Conservation (phyloP, 1,140 invertebrate species). For the Euglossa dilemma region DNA sequence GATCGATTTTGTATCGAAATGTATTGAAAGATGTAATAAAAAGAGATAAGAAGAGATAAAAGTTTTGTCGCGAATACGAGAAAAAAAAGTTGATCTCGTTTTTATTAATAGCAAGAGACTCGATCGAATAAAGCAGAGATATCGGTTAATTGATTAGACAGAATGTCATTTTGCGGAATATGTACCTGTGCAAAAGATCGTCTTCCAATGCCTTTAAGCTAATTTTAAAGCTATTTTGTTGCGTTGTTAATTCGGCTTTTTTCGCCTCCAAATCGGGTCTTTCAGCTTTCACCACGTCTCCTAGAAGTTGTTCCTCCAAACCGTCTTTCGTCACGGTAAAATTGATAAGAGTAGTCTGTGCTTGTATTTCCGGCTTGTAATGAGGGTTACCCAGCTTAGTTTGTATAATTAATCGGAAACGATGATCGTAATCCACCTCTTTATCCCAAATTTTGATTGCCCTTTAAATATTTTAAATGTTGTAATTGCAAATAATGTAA, state of each 20-base stretch:
- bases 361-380: constrained; percentile 98
- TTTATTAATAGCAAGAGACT: too few species aligned
- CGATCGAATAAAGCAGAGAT: too few species aligned
- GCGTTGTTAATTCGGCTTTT: constrained; percentile 90
- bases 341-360: constrained; percentile 96
- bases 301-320: constrained; percentile 95
- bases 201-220: constrained; percentile 95
- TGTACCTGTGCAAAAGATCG: constrained; percentile 87
- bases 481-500: too few species aligned
- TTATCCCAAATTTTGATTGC: constrained; percentile 94
- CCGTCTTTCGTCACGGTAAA: constrained; percentile 97
- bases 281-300: constrained; percentile 96
- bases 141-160: too few species aligned
- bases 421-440: constrained; percentile 93
- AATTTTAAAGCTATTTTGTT: constrained; percentile 98
- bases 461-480: constrained; percentile 67
- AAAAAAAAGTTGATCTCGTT: too few species aligned
- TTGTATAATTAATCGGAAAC: constrained; percentile 94
- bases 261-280: constrained; percentile 93
- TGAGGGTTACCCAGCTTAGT: constrained; percentile 97
- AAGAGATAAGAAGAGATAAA: too few species aligned
- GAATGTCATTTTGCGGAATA: too few species aligned
- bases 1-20: too few species aligned
- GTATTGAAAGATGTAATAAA: too few species aligned
- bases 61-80: too few species aligned